Base-by-base conservation (phyloP, 2,888 invertebrate genomes). In the Drosophila incognita region DNA sequence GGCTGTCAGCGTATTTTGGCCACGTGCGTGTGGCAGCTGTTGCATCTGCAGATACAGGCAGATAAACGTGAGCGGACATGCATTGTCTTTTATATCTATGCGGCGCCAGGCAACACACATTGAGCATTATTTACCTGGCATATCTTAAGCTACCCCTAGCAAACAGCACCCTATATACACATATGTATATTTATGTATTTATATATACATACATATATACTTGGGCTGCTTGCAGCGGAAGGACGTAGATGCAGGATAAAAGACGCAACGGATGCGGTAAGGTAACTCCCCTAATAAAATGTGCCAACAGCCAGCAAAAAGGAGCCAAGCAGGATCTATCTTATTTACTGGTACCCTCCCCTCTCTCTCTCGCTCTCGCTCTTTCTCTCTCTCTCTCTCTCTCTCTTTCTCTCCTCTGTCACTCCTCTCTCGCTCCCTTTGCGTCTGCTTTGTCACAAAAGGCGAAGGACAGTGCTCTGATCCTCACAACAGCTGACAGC, bases 401-500 rank as follows among this genome's bases (percentile, higher is more conserved):
- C 2, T 4, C 3, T 54, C 11, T 13, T 35, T 61, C 13, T 29
- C 29, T 8, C n/a, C 38, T 29, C 13, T 38, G 2, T 49, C 27
- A 1, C n/a, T 29, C 8, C 18, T 40, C 27, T 11, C 18, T 11
- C 15, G 15, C 63, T 59, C 40, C 36, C 40, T 58, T 54, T 36
- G 35, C 40, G 58, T 36, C 54, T 48, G 67, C 60, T 62, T 51
- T 85, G 81, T 60, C 81, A 70, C 68, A 74, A 79, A 38, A 68
- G 63, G 29, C 27, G 18, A 27, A 15, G 61, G 62, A 62, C 52
- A 60, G 57, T 68, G 65, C 74, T 15, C 46, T 61, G 86, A 87
- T 80, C 87, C 76, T 89, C 62, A 66, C 58, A 87, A 90, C 87
- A 87, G 87, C 87, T 87, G 87, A 68, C 87, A 87, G 87, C 89